phyloP scores from a whole-genome alignment of 2,797 vertebrate genomes.

The Aratinga solstitialis region DNA sequence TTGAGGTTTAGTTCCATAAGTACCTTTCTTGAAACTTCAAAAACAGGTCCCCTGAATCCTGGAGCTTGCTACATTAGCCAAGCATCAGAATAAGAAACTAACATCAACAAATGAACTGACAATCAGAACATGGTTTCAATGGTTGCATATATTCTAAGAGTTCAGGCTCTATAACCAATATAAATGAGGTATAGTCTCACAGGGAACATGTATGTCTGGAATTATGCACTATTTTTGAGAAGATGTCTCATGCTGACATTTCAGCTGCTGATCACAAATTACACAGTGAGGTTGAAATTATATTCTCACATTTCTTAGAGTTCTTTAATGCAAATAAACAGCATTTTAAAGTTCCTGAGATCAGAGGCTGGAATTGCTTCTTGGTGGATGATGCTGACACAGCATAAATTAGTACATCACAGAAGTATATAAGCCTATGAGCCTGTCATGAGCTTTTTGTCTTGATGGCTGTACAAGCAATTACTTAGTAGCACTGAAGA shows the following conservation, averaged over 20 bases:
- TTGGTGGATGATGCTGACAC: not conserved
- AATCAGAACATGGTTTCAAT: not conserved
- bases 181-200: not conserved
- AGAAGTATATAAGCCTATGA: not conserved
- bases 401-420: not conserved
- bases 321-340: not conserved
- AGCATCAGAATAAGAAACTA: not conserved
- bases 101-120: not conserved
- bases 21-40: not conserved
- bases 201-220: not conserved
- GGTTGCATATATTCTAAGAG: not conserved
- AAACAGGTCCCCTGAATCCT: not conserved
- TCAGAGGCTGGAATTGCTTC: not conserved
- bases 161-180: not conserved
- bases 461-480: slow-evolving; percentile 29
- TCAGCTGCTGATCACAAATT: not conserved
- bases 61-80: not conserved
- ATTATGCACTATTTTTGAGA: not conserved
- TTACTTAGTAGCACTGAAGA: slow-evolving; percentile 37
- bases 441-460: not conserved
- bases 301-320: not conserved
- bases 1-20: not conserved
- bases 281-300: not conserved
- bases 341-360: not conserved
- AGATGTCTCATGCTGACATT: not conserved